A percentile compares a stretch with the other conserved stretches of the same genome.
phyloP scores from a whole-genome alignment of 2,888 invertebrate genomes.

The Drosophila parthenogenetica region DNA sequence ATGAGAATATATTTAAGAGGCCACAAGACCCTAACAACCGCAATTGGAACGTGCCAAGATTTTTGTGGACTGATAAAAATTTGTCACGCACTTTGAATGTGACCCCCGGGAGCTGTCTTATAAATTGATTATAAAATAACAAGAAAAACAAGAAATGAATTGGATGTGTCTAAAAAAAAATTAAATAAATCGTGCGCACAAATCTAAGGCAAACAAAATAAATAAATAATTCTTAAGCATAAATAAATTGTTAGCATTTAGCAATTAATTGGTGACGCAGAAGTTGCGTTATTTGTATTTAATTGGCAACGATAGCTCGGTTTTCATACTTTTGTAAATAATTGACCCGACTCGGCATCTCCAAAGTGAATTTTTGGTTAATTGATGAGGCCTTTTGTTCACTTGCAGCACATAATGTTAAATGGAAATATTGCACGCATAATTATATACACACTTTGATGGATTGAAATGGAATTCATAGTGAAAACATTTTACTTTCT shows the following conservation, averaged over 20 bases:
- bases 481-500: neutral
- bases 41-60: conserved; percentile 38
- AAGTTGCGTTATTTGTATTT: neutral
- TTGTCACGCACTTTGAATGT: conserved; percentile 57
- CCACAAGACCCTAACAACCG: conserved; percentile 8
- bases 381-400: conserved; percentile 5
- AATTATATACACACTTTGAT: conserved; percentile 22
- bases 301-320: neutral
- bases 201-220: neutral
- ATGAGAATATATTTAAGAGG: conserved; percentile 5
- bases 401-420: conserved; percentile 1
- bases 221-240: neutral
- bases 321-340: neutral
- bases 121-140: conserved; percentile 56
- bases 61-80: conserved; percentile 39
- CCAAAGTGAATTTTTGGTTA: neutral
- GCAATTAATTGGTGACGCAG: neutral
- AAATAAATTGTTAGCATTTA: neutral
- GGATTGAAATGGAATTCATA: conserved; percentile 7
- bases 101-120: conserved; percentile 19
- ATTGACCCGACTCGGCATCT: neutral
- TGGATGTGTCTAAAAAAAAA: conserved; percentile 20
- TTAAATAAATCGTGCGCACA: neutral
- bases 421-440: conserved; percentile 3
- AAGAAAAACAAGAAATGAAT: conserved; percentile 8